Percentiles rank a stretch among this genome's conserved stretches.
Evolutionary conservation across 2,888 invertebrate genomes (phyloP).

Genomic region (Spilosoma lubricipeda): DNA sequence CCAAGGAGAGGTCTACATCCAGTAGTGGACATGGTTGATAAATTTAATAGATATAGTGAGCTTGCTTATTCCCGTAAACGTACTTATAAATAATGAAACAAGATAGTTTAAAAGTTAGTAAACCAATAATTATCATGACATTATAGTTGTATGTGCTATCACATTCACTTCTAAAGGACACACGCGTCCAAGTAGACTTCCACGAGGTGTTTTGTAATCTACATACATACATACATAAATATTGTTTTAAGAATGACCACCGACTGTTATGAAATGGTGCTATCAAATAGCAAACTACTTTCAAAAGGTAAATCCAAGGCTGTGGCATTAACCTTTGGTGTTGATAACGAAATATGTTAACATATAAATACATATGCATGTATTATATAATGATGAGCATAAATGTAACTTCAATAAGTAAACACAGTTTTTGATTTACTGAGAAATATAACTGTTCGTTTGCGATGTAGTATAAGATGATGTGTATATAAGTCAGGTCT

Average conservation of each 20-base stretch:
- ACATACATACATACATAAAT: not conserved
- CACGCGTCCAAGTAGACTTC: slow-evolving; percentile 9
- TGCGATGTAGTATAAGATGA: not conserved
- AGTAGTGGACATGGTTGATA: too few relatives aligned
- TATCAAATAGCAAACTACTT: slow-evolving; percentile 9
- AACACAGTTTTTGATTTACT: not conserved
- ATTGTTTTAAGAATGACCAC: slow-evolving; percentile 4
- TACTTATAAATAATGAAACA: too few relatives aligned
- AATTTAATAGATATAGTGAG: too few relatives aligned
- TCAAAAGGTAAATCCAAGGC: not conserved
- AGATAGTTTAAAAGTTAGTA: too few relatives aligned
- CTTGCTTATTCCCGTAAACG: too few relatives aligned
- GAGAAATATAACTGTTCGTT: not conserved
- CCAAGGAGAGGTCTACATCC: too few relatives aligned
- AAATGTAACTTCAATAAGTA: not conserved
- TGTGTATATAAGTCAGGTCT: too few relatives aligned
- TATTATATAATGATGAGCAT: not conserved
- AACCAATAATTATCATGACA: not conserved
- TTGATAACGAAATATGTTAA: not conserved
- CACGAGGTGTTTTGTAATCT: slow-evolving; percentile 10
- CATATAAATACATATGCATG: not conserved
- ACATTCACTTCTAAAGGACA: slow-evolving; percentile 17
- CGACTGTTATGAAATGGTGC: slow-evolving; percentile 7
- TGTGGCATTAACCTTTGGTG: slow-evolving; percentile 8
- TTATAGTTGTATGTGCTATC: not conserved